phyloP scores from a whole-genome alignment of 2,113 vertebrate species.

The Sarotherodon lohbergeri region DNA sequence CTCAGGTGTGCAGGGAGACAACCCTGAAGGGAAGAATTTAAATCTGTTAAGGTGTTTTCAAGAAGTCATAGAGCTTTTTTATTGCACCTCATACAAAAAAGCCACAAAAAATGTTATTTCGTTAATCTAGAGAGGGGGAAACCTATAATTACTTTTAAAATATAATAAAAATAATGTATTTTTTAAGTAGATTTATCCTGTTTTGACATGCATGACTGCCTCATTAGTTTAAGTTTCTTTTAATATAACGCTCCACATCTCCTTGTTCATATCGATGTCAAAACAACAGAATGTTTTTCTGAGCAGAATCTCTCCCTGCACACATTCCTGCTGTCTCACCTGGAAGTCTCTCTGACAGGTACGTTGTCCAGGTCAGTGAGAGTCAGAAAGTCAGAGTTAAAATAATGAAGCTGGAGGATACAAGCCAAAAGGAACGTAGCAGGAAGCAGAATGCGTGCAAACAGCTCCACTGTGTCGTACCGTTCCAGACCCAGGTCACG shows the following conservation, averaged over 20 bases:
- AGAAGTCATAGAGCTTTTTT: not conserved
- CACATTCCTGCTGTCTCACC: slow-evolving; percentile 32
- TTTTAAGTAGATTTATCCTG: not conserved
- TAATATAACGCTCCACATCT: not conserved
- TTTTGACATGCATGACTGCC: not conserved
- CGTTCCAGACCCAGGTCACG: slow-evolving; percentile 72
- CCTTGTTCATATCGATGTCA: not conserved
- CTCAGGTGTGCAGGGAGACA: not conserved
- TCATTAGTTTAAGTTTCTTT: not conserved
- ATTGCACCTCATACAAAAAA: not conserved
- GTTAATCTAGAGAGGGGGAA: not conserved
- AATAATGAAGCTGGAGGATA: slow-evolving; percentile 77
- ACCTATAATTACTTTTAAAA: not conserved
- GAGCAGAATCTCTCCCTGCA: not conserved
- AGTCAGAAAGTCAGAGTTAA: slow-evolving; percentile 71
- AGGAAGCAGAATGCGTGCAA: slow-evolving; percentile 70
- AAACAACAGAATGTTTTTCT: not conserved
- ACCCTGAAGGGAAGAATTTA: not conserved
- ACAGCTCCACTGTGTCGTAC: slow-evolving; percentile 64
- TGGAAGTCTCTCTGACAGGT: slow-evolving; percentile 44
- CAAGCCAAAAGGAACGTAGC: slow-evolving; percentile 73
- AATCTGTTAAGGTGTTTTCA: not conserved
- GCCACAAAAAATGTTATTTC: not conserved
- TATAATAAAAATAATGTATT: not conserved
- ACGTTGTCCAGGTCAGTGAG: slow-evolving; percentile 71